Evolutionary conservation across 2,797 vertebrate genomes (phyloP).

Genomic region (Amniataba percoides): DNA sequence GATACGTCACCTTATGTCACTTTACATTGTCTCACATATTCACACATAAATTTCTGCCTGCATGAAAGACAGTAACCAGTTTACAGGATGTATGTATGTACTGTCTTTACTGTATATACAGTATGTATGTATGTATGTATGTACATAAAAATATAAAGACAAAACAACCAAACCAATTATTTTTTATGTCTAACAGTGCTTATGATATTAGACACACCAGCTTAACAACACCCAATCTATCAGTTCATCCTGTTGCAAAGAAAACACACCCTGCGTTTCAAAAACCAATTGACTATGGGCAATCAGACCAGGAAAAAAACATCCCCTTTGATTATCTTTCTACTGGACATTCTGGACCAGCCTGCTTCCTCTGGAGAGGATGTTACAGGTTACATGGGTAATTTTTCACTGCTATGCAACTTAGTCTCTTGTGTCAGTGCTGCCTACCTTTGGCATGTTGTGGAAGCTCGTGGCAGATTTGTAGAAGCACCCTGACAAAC

Average conservation of each 20-base stretch:
- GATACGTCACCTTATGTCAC: not conserved
- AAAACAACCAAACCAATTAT: not conserved
- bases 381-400: too few species aligned
- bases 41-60: not conserved
- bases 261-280: not conserved
- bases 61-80: too few species aligned
- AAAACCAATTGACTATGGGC: not conserved
- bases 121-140: not conserved
- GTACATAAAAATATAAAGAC: not conserved
- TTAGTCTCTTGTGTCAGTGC: not conserved
- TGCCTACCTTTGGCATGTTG: constrained; percentile 45
- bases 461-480: constrained; percentile 50
- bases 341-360: not conserved
- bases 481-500: constrained; percentile 41
- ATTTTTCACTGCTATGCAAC: too few species aligned
- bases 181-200: not conserved
- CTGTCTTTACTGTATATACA: too few species aligned
- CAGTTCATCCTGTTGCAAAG: not conserved
- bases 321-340: not conserved
- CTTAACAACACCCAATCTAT: too few species aligned
- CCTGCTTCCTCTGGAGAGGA: not conserved
- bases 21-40: not conserved
- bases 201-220: not conserved
- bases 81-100: not conserved
- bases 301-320: not conserved